These are phyloP conservation scores for Ephestia elutella DNA, from an alignment of 1,140 invertebrate species.

Conservation along the genomic window DNA sequence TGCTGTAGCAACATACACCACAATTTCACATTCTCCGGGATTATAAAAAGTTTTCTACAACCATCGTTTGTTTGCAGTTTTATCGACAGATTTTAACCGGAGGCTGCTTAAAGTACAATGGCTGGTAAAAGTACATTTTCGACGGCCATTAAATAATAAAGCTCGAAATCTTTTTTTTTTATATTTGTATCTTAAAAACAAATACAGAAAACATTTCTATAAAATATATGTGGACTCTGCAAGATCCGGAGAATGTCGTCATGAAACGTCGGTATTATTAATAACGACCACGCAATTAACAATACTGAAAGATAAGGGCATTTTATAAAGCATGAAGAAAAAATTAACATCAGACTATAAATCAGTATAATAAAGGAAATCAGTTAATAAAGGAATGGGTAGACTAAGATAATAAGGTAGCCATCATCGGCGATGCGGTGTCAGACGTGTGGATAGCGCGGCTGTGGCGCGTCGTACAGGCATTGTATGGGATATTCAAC, in stretches of 20 bases:
- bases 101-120: slow-evolving; percentile 1
- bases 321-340: not conserved
- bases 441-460: slow-evolving; percentile 16
- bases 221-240: no score
- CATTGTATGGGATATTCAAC: slow-evolving; percentile 40
- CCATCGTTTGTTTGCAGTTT: slow-evolving; percentile 26
- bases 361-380: not conserved
- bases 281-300: no score
- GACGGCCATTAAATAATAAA: no score
- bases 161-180: no score
- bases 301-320: no score
- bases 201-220: no score
- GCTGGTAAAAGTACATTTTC: no score
- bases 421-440: slow-evolving; percentile 15
- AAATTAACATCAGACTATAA: not conserved
- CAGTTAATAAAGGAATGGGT: not conserved
- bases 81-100: slow-evolving; percentile 17
- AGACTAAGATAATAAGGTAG: slow-evolving; percentile 17
- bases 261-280: no score
- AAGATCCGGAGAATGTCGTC: no score
- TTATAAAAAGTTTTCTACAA: slow-evolving; percentile 37
- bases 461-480: slow-evolving; percentile 10
- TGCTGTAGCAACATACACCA: slow-evolving; percentile 26
- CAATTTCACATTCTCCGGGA: slow-evolving; percentile 33
- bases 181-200: no score